A percentile compares a stretch with the other conserved stretches of the same genome.
phyloP scores from a whole-genome alignment of 2,797 vertebrate genomes.

The Danio jaintianensis region DNA sequence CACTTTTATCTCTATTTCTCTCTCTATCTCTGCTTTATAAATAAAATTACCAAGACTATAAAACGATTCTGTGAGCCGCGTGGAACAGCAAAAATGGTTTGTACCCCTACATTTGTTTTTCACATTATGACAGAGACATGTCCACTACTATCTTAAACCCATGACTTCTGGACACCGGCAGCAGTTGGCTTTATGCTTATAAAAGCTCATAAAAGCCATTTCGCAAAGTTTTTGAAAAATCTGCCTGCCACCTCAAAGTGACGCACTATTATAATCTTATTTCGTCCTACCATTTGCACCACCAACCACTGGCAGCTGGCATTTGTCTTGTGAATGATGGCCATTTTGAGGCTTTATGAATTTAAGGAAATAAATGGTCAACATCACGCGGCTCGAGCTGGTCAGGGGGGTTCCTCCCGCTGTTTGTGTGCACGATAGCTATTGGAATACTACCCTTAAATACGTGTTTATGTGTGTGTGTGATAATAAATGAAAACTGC shows the following conservation, averaged over 20 bases:
- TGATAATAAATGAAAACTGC: not conserved
- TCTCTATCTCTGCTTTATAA: not conserved
- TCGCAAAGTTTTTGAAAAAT: slow-evolving; percentile 35
- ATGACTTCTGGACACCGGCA: not conserved
- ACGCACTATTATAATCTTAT: slow-evolving; percentile 32
- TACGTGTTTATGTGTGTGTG: not conserved
- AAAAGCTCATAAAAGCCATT: slow-evolving; percentile 21
- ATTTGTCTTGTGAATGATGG: slow-evolving; percentile 43
- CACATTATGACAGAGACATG: not conserved
- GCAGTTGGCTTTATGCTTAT: not conserved
- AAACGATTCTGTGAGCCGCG: not conserved
- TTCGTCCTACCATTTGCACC: slow-evolving; percentile 27
- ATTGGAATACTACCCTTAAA: not conserved
- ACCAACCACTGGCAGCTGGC: slow-evolving; percentile 29
- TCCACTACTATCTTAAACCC: not conserved
- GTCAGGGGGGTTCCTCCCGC: not conserved
- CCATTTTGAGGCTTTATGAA: slow-evolving; percentile 31
- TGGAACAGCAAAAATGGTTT: not conserved
- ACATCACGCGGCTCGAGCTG: not conserved
- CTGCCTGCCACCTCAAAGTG: slow-evolving; percentile 29
- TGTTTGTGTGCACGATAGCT: slow-evolving; percentile 14
- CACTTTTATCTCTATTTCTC: no score
- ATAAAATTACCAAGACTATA: not conserved
- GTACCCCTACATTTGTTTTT: not conserved
- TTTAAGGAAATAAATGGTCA: slow-evolving; percentile 40